Evolutionary conservation across 2,113 vertebrate species (phyloP).

Genomic region (Felis chaus): DNA sequence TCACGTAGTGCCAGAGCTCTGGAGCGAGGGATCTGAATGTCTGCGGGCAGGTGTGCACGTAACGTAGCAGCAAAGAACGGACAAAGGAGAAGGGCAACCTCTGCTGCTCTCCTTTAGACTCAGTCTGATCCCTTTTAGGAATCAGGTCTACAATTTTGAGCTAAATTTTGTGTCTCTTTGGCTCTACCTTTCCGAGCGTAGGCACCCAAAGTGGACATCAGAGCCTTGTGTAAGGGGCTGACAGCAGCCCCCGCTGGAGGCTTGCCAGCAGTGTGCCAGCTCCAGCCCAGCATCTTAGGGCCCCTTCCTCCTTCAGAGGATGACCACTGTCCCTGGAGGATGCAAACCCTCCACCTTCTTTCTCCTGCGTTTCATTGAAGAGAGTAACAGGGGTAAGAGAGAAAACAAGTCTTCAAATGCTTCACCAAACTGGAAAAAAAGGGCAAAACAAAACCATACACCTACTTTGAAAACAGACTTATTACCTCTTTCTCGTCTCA

Average conservation of each 20-base stretch:
- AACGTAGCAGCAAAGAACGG: neutral
- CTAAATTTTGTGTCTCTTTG: neutral
- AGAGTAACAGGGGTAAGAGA: conserved; percentile 11
- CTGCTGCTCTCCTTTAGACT: neutral
- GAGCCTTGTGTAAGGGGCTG: neutral
- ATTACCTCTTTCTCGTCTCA: neutral
- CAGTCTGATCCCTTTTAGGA: neutral
- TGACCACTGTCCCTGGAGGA: neutral
- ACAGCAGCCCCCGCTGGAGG: neutral
- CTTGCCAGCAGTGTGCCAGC: neutral
- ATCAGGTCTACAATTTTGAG: neutral
- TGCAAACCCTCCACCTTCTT: neutral
- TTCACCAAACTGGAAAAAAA: conserved; percentile 53
- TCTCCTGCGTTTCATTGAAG: neutral
- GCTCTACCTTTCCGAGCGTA: neutral
- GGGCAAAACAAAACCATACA: neutral
- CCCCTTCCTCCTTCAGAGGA: neutral
- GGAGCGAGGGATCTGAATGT: neutral
- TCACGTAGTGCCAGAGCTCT: fast-evolving
- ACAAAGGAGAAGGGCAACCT: neutral
- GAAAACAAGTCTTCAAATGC: conserved; percentile 38
- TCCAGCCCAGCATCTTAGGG: neutral
- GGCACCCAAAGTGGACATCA: neutral
- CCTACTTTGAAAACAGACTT: neutral
- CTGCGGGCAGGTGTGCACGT: fast-evolving